phyloP scores from a whole-genome alignment of 1,140 invertebrate species.

The Drosophila triauraria region DNA sequence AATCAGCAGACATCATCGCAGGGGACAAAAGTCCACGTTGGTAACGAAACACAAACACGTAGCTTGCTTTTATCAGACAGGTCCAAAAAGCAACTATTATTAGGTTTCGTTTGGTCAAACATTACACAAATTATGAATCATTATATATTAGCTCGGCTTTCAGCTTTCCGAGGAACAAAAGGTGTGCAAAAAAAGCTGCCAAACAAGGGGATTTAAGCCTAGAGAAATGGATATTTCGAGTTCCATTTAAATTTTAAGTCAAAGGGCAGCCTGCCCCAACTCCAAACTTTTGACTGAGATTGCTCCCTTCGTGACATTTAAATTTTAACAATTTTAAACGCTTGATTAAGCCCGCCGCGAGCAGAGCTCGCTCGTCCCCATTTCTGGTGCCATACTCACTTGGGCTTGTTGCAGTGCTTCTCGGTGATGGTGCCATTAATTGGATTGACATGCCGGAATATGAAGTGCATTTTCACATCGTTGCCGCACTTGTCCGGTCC shows the following conservation, averaged over 20 bases:
- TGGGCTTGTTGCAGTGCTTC: constrained; percentile 96
- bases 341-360: not conserved
- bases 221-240: not conserved
- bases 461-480: constrained; percentile 98
- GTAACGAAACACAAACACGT: constrained; percentile 6
- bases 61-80: not conserved
- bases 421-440: constrained; percentile 95
- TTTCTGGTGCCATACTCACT: constrained; percentile 84
- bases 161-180: not conserved
- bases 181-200: not conserved
- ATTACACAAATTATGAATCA: constrained; percentile 1
- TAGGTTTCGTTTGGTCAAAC: constrained; percentile 8
- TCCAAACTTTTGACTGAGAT: not conserved
- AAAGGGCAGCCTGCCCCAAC: not conserved
- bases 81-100: not conserved
- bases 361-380: constrained; percentile 1
- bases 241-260: not conserved
- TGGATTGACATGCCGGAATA: constrained; percentile 98
- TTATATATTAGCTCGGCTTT: constrained; percentile 3
- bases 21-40: constrained; percentile 8
- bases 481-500: constrained; percentile 99
- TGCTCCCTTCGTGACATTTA: not conserved
- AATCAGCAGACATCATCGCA: not conserved
- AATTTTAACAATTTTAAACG: constrained; percentile 10
- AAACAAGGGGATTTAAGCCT: not conserved